A percentile compares a stretch with the other conserved stretches of the same genome.
phyloP scores from a whole-genome alignment of 2,888 invertebrate genomes.

The Seira ritae region DNA sequence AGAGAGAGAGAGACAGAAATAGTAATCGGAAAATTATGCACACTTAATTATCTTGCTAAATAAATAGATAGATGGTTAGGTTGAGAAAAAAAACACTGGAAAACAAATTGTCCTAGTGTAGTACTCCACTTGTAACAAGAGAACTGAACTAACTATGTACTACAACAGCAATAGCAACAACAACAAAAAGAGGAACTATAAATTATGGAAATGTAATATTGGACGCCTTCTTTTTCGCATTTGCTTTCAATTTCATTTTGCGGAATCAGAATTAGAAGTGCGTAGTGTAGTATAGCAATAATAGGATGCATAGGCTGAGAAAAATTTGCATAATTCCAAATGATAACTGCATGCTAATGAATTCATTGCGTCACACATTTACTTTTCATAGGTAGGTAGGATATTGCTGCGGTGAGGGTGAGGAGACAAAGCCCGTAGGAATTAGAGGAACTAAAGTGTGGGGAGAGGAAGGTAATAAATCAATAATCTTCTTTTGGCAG shows the following conservation, averaged over 20 bases:
- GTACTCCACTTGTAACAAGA: background rate
- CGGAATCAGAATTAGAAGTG: background rate
- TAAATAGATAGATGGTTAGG: too few relatives aligned
- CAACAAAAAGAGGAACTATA: background rate
- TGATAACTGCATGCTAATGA: too few relatives aligned
- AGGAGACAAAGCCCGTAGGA: background rate
- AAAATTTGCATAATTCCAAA: background rate
- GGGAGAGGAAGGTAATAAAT: conserved; percentile 46
- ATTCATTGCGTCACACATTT: too few relatives aligned
- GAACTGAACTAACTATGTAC: too few relatives aligned
- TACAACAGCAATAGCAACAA: too few relatives aligned
- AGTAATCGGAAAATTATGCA: too few relatives aligned
- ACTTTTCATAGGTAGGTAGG: too few relatives aligned
- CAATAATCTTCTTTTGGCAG: conserved; percentile 27
- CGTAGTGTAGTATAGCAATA: background rate
- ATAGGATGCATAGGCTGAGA: background rate
- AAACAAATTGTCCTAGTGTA: background rate
- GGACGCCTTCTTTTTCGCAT: background rate
- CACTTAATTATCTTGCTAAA: too few relatives aligned
- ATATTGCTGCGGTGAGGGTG: conserved; percentile 23
- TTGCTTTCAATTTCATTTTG: background rate
- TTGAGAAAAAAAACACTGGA: conserved; percentile 1
- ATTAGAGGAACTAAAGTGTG: conserved; percentile 18
- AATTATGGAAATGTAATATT: background rate
- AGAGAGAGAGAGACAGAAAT: too few relatives aligned